Base-by-base conservation (phyloP, 2,888 invertebrate genomes). In the Ophion obscuratus region DNA sequence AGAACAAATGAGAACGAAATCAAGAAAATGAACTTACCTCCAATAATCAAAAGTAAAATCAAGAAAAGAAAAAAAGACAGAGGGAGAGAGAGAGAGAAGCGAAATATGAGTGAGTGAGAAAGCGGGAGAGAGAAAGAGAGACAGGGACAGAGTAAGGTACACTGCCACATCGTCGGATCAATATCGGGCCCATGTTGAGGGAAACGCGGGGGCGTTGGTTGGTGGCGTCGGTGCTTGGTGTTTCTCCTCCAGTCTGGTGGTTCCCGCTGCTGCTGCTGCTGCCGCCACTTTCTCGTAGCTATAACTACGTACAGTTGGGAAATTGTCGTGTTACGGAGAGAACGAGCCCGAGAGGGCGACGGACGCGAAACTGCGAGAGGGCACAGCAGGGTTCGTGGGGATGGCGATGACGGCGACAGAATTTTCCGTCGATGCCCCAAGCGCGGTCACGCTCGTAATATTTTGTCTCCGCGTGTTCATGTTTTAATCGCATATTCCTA, bases 81-180 rank as follows among this genome's bases (percentile, higher is more conserved):
- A 40, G 40, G 14, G 17, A 53, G 53, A 27, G 47, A 53, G 31
- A 64, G 86, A 59, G 36, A 80, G 85, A 27, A 20, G 1, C 87
- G 86, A 80, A 87, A 89, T 89, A 90, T 89, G 89, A 90, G 89
- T 89, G 90, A 91, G 40, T n/a, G 36, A 53, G 14, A 17, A n/a
- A n/a, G 67, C 68, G 68, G 40, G 76, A 64, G 36, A 40, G 44
- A 47, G 47, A 27, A 47, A 74, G 44, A 57, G 73, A 24, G 59
- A 66, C 36, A 31, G 67, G 31, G 36, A 44, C 9, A 59, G 44
- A 31, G 57, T 24, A 40, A 83, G 87, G 88, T 78, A 78, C 85
- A 88, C 89, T 90, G 90, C 90, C 88, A 89, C 90, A 90, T 90
- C 89, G 90, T 84, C 89, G 92, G 93, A 93, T 93, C 93, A 92